Evolutionary conservation across 2,113 vertebrate species (phyloP).

Genomic region (Austrofundulus limnaeus): DNA sequence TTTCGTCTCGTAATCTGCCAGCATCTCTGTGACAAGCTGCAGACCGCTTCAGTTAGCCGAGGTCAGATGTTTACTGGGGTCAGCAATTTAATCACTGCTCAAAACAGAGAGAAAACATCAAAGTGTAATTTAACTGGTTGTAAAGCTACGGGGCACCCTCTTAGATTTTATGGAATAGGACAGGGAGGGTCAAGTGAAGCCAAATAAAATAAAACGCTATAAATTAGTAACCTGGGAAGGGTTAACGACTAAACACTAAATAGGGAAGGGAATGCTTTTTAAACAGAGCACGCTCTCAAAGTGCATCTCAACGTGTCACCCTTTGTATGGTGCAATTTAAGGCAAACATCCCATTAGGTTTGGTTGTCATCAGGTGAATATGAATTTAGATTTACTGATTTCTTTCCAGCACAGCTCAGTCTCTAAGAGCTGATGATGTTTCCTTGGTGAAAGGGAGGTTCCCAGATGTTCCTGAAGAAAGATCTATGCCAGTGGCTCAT

Average conservation of each 20-base stretch:
- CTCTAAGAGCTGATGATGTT: slow-evolving; percentile 55
- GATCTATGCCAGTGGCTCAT: slow-evolving; percentile 71
- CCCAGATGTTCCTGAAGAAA: slow-evolving; percentile 76
- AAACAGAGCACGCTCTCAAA: slow-evolving; percentile 62
- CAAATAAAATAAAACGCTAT: slow-evolving; percentile 81
- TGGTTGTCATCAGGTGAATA: slow-evolving; percentile 29
- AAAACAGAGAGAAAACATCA: slow-evolving; percentile 82
- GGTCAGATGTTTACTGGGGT: slow-evolving; percentile 80
- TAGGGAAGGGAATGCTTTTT: slow-evolving; percentile 75
- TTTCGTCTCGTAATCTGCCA: slow-evolving; percentile 52
- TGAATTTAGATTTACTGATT: slow-evolving; percentile 30
- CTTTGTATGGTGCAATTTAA: slow-evolving; percentile 38
- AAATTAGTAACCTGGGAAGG: slow-evolving; percentile 81
- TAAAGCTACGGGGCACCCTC: slow-evolving; percentile 78
- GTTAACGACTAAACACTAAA: slow-evolving; percentile 80
- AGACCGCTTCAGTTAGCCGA: slow-evolving; percentile 73
- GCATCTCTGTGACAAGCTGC: slow-evolving; percentile 59
- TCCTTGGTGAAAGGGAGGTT: slow-evolving; percentile 67
- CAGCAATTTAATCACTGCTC: slow-evolving; percentile 77
- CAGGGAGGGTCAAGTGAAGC: slow-evolving; percentile 77
- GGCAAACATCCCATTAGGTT: slow-evolving; percentile 30
- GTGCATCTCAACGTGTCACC: slow-evolving; percentile 38
- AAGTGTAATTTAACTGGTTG: slow-evolving; percentile 82
- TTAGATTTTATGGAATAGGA: slow-evolving; percentile 76
- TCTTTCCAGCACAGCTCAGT: slow-evolving; percentile 27